Conservation (phyloP, 2,888 invertebrate species). For the Acleris emargana region DNA sequence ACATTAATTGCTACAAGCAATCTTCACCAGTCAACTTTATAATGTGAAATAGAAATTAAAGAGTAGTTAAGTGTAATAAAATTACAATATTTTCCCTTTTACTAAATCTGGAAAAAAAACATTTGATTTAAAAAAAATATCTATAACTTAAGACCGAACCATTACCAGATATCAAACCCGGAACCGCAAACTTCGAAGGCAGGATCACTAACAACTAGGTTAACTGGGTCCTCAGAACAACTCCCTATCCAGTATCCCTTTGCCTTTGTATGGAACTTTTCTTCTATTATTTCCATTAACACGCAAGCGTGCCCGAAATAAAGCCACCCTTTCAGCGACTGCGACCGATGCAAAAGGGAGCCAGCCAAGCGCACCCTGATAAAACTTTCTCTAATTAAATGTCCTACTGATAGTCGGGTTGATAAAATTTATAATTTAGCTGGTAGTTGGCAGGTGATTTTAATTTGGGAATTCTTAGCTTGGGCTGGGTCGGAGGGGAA, state of each 20-base stretch:
- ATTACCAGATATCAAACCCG: no score
- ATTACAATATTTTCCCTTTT: no score
- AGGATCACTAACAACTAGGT: not conserved
- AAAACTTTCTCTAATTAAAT: slow-evolving; percentile 28
- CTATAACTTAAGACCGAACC: no score
- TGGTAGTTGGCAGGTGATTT: slow-evolving; percentile 23
- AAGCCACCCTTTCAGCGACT: slow-evolving; percentile 13
- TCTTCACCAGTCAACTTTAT: no score
- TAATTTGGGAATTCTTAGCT: not conserved
- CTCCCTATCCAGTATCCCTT: slow-evolving; percentile 1
- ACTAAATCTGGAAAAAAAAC: no score
- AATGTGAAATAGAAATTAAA: no score
- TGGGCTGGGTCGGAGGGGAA: no score
- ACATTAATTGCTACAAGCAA: no score
- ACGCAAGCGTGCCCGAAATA: slow-evolving; percentile 27
- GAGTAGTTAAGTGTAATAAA: no score
- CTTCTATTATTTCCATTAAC: slow-evolving; percentile 32
- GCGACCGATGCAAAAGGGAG: slow-evolving; percentile 30
- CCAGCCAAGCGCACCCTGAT: slow-evolving; percentile 19
- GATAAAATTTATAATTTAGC: slow-evolving; percentile 10
- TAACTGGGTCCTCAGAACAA: not conserved
- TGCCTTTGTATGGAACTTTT: slow-evolving; percentile 15
- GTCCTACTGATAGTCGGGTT: slow-evolving; percentile 12
- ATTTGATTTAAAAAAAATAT: no score
- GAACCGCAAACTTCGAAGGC: no score